These are phyloP conservation scores for Gymnarchus niloticus DNA, from an alignment of 2,113 vertebrate genomes.

Conservation along the genomic window DNA sequence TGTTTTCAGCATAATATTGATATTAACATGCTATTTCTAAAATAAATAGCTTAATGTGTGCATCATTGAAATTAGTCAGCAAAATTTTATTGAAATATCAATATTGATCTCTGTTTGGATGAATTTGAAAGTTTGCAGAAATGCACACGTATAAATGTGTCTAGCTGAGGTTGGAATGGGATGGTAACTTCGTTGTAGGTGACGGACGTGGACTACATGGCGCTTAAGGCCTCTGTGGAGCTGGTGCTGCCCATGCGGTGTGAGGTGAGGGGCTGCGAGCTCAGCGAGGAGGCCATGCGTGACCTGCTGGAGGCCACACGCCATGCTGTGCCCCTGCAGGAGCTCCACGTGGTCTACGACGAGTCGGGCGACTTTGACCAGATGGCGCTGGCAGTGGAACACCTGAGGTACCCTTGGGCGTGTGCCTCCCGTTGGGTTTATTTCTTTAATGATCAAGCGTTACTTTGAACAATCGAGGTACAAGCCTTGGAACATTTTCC, in stretches of 20 bases:
- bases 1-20: neutral
- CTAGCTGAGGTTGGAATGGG: too few relatives aligned
- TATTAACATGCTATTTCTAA: neutral
- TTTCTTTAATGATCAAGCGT: neutral
- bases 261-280: slow-evolving; percentile 63
- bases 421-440: neutral
- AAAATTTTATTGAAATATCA: neutral
- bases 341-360: slow-evolving; percentile 78
- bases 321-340: slow-evolving; percentile 68
- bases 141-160: too few relatives aligned
- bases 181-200: slow-evolving; percentile 67
- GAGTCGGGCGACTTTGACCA: slow-evolving; percentile 81
- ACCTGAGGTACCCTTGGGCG: slow-evolving; percentile 71
- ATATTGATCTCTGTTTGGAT: neutral
- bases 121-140: neutral
- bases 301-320: slow-evolving; percentile 75
- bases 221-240: slow-evolving; percentile 72
- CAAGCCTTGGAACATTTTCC: neutral
- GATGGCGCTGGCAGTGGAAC: slow-evolving; percentile 83
- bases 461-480: neutral
- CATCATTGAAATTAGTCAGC: neutral
- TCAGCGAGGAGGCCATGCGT: slow-evolving; percentile 67
- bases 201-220: slow-evolving; percentile 63
- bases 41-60: neutral
- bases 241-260: slow-evolving; percentile 71